Evolutionary conservation across 53 echinoderm and acorn worm genomes (phyloP), one percentile per base, ranked within the genome.

Genomic region (Echinometra lucunter): DNA sequence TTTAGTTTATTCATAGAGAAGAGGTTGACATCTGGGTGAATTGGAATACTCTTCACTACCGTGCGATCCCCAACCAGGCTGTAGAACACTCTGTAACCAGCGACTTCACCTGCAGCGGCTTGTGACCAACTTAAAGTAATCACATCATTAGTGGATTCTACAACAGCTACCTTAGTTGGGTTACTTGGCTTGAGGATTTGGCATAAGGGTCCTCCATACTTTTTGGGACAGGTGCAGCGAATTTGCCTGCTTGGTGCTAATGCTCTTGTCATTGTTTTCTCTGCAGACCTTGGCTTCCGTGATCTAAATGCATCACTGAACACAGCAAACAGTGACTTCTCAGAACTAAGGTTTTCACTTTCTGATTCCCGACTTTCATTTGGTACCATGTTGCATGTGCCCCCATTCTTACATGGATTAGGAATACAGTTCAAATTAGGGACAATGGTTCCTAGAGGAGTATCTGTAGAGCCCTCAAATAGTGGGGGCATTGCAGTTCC

Each of bases 1-100:
- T 95, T 89, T 4, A 99, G 96, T 42, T 96, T 95, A 66, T 89
- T 96, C 96, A 98, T 96, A 35, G 97, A 96, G 96, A 91, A 98
- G 56, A 96, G 96, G 37, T 95, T 95, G 44, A 98, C 97, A 8
- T 98, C 95, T 9, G 96, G 97, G 38, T 98, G 98, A 57, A 98
- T 97, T 0, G 98, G 97, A 75, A 97, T 95, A 44, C 96, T 98
- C 53, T 96, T 96, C 25, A 95, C 94, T 27, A 96, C 88, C 30
- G 97, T 96, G 23, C 95, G 92, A 53, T 96, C 96, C 0, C 98
- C 97, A 11, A 95, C 96, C 1, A 98, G 74, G 78, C 96, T 96
- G 95, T 97, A 98, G 66, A 97, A 96, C 16, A 99, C 96, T 55
- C 96, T 94, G 69, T 98, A 99, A 23, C 97, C 98, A 53, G 97